Percentiles rank a stretch among this genome's conserved stretches.
Evolutionary conservation across 2,888 invertebrate species (phyloP).

Genomic region (Caenorhabditis auriculariae): DNA sequence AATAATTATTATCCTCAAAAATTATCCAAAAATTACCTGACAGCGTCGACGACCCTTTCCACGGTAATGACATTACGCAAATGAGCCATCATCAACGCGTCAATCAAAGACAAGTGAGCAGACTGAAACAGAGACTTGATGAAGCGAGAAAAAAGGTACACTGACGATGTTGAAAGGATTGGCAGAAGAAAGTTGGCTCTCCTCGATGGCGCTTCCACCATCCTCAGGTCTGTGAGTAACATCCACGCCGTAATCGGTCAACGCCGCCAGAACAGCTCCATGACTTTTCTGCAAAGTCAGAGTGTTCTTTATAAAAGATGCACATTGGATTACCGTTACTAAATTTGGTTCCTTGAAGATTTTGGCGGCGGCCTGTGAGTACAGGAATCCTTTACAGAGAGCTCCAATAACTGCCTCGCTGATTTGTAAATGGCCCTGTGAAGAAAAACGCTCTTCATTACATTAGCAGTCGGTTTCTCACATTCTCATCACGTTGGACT

Average conservation of each 20-base stretch:
- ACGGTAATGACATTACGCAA: slow-evolving; percentile 64
- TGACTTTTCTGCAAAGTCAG: slow-evolving; percentile 53
- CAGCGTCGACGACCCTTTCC: slow-evolving; percentile 65
- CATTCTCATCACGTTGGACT: slow-evolving; percentile 52
- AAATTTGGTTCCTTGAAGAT: slow-evolving; percentile 63
- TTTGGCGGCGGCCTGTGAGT: slow-evolving; percentile 65
- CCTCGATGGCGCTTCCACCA: slow-evolving; percentile 63
- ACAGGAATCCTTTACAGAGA: slow-evolving; percentile 64
- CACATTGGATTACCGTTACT: slow-evolving; percentile 40
- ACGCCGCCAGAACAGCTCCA: slow-evolving; percentile 65
- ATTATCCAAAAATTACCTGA: slow-evolving; percentile 39
- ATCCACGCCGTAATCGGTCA: slow-evolving; percentile 54
- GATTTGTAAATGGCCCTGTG: slow-evolving; percentile 42
- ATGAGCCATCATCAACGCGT: slow-evolving; percentile 66
- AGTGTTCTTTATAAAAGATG: background rate
- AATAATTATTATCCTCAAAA: background rate
- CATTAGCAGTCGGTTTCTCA: too few relatives aligned
- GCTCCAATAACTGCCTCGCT: slow-evolving; percentile 46
- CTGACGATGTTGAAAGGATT: slow-evolving; percentile 65
- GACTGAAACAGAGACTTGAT: slow-evolving; percentile 52
- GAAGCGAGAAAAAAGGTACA: background rate
- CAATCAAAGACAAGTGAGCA: slow-evolving; percentile 66
- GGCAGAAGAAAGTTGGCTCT: slow-evolving; percentile 63
- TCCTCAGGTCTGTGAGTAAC: slow-evolving; percentile 64
- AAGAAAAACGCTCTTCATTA: too few relatives aligned